phyloP scores from a whole-genome alignment of 2,888 invertebrate species.

The Phytoseiulus persimilis region DNA sequence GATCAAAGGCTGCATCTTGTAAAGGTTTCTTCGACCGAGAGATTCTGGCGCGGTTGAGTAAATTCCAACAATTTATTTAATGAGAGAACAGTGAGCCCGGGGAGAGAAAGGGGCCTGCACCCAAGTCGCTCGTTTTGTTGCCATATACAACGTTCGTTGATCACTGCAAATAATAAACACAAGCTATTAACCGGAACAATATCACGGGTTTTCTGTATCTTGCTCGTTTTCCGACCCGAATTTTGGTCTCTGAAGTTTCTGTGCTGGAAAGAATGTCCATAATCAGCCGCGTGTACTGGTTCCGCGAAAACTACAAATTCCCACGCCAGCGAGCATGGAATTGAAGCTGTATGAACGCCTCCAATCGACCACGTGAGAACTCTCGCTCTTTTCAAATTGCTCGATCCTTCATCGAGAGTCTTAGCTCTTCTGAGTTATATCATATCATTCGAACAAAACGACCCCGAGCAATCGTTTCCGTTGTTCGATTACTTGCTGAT shows the following conservation, averaged over 20 bases:
- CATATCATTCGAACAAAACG: neutral
- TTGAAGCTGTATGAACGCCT: too few species aligned
- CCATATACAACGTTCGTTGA: neutral
- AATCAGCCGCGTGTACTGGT: too few species aligned
- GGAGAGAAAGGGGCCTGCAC: neutral
- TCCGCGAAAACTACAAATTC: too few species aligned
- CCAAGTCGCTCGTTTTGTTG: neutral
- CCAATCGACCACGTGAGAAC: too few species aligned
- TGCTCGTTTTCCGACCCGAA: neutral
- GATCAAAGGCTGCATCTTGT: neutral
- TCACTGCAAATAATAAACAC: neutral
- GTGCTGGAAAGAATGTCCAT: neutral
- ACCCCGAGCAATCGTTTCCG: neutral
- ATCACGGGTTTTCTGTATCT: neutral
- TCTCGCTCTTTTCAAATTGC: too few species aligned
- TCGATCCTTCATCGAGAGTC: too few species aligned
- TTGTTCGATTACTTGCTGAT: neutral
- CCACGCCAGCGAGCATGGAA: too few species aligned
- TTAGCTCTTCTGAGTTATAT: too few species aligned
- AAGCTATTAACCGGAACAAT: neutral
- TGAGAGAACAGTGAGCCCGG: neutral
- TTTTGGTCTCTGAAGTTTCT: neutral
- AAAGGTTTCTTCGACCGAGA: constrained; percentile 33
- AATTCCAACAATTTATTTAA: constrained; percentile 37
- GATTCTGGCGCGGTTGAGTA: constrained; percentile 31